Evolutionary conservation across 64 coral and sea anemone genomes (phyloP).

Genomic region (Montipora efflorescens): DNA sequence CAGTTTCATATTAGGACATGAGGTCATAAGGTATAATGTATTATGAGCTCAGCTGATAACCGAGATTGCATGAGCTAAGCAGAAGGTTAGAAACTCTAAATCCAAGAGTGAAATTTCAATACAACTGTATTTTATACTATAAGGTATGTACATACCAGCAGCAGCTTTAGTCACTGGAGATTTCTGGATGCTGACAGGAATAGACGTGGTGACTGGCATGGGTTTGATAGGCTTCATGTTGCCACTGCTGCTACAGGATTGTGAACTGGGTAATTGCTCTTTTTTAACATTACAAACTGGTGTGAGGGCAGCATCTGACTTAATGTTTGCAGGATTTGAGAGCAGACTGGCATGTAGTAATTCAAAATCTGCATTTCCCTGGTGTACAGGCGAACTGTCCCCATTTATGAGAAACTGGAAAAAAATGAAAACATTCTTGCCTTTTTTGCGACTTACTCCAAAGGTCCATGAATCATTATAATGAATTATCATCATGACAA

Average conservation of each 20-base stretch:
- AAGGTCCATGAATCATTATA: too few species aligned
- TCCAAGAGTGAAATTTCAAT: too few species aligned
- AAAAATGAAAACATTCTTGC: background rate
- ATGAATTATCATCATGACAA: too few species aligned
- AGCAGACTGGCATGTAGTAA: constrained; percentile 15
- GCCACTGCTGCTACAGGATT: constrained; percentile 51
- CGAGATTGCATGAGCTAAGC: too few species aligned
- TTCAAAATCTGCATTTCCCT: constrained; percentile 48
- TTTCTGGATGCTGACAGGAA: constrained; percentile 49
- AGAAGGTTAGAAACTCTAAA: too few species aligned
- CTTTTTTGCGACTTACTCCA: background rate
- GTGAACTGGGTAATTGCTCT: constrained; percentile 48
- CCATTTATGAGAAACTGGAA: constrained; percentile 86
- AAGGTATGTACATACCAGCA: background rate
- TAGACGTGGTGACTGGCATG: background rate
- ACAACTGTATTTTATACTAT: too few species aligned
- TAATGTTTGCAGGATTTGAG: constrained; percentile 29
- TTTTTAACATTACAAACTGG: constrained; percentile 69
- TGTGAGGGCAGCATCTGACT: constrained; percentile 67
- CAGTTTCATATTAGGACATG: too few species aligned
- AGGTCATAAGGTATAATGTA: too few species aligned
- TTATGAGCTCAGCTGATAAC: too few species aligned
- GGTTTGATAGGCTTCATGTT: constrained; percentile 63
- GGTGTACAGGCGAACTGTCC: constrained; percentile 80
- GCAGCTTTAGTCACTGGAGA: constrained; percentile 20